These are phyloP conservation scores for Gymnocephalus cernua DNA, from an alignment of 2,113 vertebrate species.

Conservation along the genomic window DNA sequence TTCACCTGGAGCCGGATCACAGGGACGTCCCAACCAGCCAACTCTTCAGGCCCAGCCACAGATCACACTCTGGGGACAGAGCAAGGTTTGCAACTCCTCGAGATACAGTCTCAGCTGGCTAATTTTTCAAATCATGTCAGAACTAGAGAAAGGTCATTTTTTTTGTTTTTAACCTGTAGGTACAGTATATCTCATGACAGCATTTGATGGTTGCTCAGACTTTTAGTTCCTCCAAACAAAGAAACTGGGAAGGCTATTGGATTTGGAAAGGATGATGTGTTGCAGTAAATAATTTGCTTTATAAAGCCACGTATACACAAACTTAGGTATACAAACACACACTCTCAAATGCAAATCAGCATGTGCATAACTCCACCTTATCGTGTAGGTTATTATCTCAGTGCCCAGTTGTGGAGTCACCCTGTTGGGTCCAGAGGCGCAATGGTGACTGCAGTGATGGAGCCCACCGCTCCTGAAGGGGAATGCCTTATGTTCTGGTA, in stretches of 20 bases:
- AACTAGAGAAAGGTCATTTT: neutral
- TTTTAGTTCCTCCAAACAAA: neutral
- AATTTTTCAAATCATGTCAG: neutral
- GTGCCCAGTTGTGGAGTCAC: conserved; percentile 78
- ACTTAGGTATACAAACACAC: neutral
- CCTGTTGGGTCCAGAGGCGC: conserved; percentile 53
- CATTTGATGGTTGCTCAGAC: neutral
- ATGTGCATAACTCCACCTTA: neutral
- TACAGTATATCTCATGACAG: neutral
- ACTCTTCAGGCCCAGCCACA: conserved; percentile 69
- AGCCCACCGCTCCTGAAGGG: conserved; percentile 69
- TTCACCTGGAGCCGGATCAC: conserved; percentile 78
- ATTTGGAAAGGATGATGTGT: neutral
- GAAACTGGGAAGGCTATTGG: neutral
- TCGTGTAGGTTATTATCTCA: conserved; percentile 83
- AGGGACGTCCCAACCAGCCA: conserved; percentile 59
- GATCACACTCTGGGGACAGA: conserved; percentile 85
- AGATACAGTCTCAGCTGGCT: neutral
- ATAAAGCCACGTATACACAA: neutral
- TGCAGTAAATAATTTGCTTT: neutral
- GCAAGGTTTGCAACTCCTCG: conserved; percentile 65
- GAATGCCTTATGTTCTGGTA: conserved; percentile 86
- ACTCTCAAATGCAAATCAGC: neutral
- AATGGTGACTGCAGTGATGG: conserved; percentile 65
- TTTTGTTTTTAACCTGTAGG: neutral